Percentiles rank a stretch among this genome's conserved stretches.
These are phyloP conservation scores for Micromesistius poutassou DNA, from an alignment of 2,797 vertebrate species.

Conservation along the genomic window DNA sequence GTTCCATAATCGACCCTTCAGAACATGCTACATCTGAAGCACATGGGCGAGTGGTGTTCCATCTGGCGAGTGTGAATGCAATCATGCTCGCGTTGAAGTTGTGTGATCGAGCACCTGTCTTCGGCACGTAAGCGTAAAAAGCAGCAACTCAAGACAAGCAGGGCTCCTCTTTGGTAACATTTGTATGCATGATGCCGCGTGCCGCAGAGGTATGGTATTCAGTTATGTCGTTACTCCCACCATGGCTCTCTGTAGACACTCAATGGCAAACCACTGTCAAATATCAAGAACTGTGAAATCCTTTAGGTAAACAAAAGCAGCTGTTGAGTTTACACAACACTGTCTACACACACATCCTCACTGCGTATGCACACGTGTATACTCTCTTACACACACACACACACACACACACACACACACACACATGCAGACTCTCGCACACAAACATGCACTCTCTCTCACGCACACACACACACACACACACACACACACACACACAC, in stretches of 20 bases:
- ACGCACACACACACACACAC: conserved; percentile 16
- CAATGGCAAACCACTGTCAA: conserved; percentile 63
- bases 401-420: not conserved
- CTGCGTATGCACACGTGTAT: not conserved
- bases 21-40: conserved; percentile 1
- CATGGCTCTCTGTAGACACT: conserved; percentile 66
- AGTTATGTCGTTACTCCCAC: conserved; percentile 14
- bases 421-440: not conserved
- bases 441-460: not conserved
- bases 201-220: conserved; percentile 52
- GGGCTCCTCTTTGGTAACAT: conserved; percentile 47
- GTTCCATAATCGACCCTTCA: not conserved
- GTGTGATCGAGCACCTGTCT: not conserved
- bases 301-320: conserved; percentile 62
- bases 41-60: not conserved
- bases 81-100: not conserved
- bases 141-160: conserved; percentile 23
- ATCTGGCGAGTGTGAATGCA: not conserved
- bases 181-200: conserved; percentile 59
- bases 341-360: not conserved
- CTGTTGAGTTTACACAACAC: conserved; percentile 66
- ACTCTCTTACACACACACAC: not conserved
- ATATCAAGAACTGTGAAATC: conserved; percentile 66
- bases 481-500: conserved; percentile 37
- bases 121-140: not conserved